phyloP scores from a whole-genome alignment of 2,797 vertebrate genomes.

The Arrhamphus sclerolepis region DNA sequence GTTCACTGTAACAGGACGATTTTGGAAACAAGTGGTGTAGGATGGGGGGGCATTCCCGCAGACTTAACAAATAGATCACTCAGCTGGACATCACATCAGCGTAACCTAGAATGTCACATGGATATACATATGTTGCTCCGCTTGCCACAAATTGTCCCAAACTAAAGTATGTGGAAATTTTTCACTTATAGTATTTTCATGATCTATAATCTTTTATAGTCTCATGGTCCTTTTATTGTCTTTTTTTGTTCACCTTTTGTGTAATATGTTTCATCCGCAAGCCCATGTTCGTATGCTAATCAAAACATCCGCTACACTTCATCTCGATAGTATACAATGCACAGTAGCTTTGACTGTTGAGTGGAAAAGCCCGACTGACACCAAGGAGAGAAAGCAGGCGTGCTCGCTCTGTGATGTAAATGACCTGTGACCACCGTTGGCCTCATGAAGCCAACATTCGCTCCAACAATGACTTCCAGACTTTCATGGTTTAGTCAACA shows the following conservation, averaged over 20 bases:
- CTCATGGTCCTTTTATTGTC: too few species aligned
- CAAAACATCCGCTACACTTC: neutral
- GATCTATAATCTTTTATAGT: too few species aligned
- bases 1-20: constrained; percentile 37
- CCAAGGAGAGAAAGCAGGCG: constrained; percentile 43
- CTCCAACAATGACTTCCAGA: constrained; percentile 58
- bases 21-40: neutral
- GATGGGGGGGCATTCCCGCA: constrained; percentile 4
- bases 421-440: constrained; percentile 58
- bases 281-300: too few species aligned
- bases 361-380: constrained; percentile 41
- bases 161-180: too few species aligned
- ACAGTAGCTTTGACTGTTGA: constrained; percentile 35
- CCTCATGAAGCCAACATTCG: constrained; percentile 42
- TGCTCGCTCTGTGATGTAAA: constrained; percentile 50
- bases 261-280: too few species aligned
- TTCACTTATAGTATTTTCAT: neutral
- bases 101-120: neutral
- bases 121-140: neutral
- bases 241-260: neutral
- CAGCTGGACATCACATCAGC: neutral
- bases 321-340: constrained; percentile 3
- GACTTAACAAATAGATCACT: constrained; percentile 20
- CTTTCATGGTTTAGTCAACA: constrained; percentile 55
- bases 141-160: too few species aligned